phyloP scores from a whole-genome alignment of 2,888 invertebrate genomes.

The Notodonta ziczac region DNA sequence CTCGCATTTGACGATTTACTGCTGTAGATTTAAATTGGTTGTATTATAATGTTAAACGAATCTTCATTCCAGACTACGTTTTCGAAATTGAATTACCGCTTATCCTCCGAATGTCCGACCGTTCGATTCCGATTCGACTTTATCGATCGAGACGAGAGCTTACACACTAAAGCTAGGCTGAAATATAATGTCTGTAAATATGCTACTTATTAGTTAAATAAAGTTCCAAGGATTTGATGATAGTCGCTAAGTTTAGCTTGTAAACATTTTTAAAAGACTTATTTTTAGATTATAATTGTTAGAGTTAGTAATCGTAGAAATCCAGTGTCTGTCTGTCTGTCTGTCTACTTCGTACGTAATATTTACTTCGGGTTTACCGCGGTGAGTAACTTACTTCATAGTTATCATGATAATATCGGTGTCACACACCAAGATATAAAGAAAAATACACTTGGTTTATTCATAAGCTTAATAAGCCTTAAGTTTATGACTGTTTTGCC shows the following conservation, averaged over 20 bases:
- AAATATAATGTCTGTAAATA: constrained; percentile 46
- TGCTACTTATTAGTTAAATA: constrained; percentile 42
- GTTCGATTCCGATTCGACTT: constrained; percentile 37
- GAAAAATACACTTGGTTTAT: not conserved
- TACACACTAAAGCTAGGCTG: constrained; percentile 14
- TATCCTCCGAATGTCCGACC: not conserved
- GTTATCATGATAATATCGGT: not conserved
- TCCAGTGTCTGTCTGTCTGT: constrained; percentile 45
- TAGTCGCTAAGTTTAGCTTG: constrained; percentile 52
- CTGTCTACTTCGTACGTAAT: constrained; percentile 13
- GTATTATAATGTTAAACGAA: constrained; percentile 14
- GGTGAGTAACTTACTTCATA: constrained; percentile 8
- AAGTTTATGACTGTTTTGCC: not conserved
- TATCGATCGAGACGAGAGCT: constrained; percentile 24
- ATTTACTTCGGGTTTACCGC: constrained; percentile 13
- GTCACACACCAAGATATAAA: not conserved
- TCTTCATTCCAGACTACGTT: constrained; percentile 30
- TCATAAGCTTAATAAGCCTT: not conserved
- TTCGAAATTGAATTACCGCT: constrained; percentile 25
- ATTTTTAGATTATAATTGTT: constrained; percentile 55
- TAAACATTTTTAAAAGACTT: constrained; percentile 77
- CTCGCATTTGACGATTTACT: constrained; percentile 14
- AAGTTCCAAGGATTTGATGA: constrained; percentile 72
- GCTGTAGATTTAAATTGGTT: constrained; percentile 15
- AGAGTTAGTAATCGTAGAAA: constrained; percentile 46